Conservation (phyloP, 2,113 vertebrate genomes). For the Syngnathus typhle region DNA sequence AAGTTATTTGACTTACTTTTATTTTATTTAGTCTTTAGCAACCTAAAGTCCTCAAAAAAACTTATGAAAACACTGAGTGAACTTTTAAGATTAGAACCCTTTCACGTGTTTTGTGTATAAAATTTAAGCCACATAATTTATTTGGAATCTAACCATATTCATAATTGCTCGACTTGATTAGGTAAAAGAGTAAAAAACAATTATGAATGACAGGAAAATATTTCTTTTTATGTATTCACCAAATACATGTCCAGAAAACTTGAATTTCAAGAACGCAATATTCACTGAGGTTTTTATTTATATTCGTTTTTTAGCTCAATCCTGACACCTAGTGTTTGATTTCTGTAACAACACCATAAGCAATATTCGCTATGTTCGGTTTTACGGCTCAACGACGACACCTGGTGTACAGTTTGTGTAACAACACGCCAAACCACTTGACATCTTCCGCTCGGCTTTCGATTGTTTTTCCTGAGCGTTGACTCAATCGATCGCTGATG, state of each 20-base stretch:
- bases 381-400: not conserved
- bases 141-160: not conserved
- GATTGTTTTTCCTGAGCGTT: slow-evolving; percentile 33
- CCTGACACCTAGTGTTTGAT: slow-evolving; percentile 13
- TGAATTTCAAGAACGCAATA: not conserved
- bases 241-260: not conserved
- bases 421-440: not conserved
- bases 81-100: not conserved
- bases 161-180: too few relatives aligned
- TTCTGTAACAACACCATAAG: not conserved
- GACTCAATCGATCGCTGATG: slow-evolving; percentile 63
- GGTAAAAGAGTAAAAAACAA: too few relatives aligned
- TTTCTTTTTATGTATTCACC: not conserved
- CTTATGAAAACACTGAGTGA: not conserved
- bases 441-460: slow-evolving; percentile 11
- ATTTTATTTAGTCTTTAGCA: too few relatives aligned
- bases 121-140: not conserved
- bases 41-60: too few relatives aligned
- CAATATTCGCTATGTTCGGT: too few relatives aligned
- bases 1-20: too few relatives aligned
- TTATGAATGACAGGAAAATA: not conserved
- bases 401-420: slow-evolving; percentile 5
- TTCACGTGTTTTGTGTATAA: not conserved
- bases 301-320: too few relatives aligned
- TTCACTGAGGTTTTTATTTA: too few relatives aligned